A percentile compares a stretch with the other conserved stretches of the same genome.
These are phyloP conservation scores for Rhabdomys dilectus DNA, from an alignment of 2,113 vertebrate species.

Conservation along the genomic window DNA sequence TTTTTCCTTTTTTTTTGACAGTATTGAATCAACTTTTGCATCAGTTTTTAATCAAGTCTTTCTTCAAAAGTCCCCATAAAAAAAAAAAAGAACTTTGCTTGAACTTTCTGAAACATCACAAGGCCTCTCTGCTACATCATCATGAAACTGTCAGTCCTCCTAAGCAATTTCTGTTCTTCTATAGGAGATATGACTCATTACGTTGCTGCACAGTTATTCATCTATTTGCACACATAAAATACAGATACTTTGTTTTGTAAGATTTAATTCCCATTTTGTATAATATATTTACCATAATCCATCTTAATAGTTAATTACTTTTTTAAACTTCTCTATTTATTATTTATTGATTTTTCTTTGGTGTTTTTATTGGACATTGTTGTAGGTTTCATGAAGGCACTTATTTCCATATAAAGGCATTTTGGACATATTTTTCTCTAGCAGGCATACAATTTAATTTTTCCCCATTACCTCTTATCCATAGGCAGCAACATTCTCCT, in stretches of 20 bases:
- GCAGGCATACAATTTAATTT: neutral
- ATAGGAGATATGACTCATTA: neutral
- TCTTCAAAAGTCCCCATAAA: neutral
- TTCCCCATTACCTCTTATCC: neutral
- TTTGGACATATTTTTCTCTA: neutral
- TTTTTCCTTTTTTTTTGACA: neutral
- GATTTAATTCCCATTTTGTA: neutral
- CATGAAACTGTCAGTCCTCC: neutral
- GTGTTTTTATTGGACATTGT: neutral
- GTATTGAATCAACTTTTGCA: neutral
- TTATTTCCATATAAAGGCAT: neutral
- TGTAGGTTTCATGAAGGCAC: neutral
- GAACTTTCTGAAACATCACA: neutral
- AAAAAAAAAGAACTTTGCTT: neutral
- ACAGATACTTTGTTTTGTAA: neutral
- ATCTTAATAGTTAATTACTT: neutral
- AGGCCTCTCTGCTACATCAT: neutral
- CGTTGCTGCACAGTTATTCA: neutral
- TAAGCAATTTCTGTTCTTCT: neutral
- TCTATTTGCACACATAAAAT: neutral
- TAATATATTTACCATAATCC: neutral
- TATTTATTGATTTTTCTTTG: neutral
- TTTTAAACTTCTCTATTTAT: no score
- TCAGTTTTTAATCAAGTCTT: neutral
- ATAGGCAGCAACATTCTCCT: neutral